phyloP scores from a whole-genome alignment of 2,797 vertebrate genomes.

The Sebastes trivittatus region DNA sequence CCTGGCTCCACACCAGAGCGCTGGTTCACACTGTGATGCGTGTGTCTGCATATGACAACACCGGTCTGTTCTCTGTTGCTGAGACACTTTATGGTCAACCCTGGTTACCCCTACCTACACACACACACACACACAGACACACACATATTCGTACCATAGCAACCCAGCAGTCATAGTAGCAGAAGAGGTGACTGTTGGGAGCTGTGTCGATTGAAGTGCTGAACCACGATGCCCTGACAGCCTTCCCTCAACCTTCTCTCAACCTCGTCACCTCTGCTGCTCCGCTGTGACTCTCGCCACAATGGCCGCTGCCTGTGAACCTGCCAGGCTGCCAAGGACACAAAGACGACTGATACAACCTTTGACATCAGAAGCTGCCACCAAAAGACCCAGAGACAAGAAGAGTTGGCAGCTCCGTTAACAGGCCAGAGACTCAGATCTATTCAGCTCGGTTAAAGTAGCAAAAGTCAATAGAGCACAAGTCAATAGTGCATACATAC shows the following conservation, averaged over 20 bases:
- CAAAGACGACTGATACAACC: constrained; percentile 77
- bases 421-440: constrained; percentile 64
- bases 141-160: constrained; percentile 50
- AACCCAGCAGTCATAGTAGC: constrained; percentile 53
- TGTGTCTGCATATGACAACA: constrained; percentile 38
- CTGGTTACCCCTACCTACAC: constrained; percentile 31
- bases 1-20: constrained; percentile 41
- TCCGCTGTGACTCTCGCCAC: constrained; percentile 72
- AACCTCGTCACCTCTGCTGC: constrained; percentile 76
- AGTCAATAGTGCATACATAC: constrained; percentile 75
- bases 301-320: constrained; percentile 76
- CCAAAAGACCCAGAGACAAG: constrained; percentile 78
- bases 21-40: constrained; percentile 45
- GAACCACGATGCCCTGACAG: constrained; percentile 73
- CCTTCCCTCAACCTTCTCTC: constrained; percentile 77
- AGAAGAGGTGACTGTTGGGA: constrained; percentile 51
- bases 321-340: constrained; percentile 79
- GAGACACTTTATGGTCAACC: constrained; percentile 47
- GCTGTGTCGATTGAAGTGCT: constrained; percentile 61
- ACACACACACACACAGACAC: neutral
- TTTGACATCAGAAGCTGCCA: constrained; percentile 79
- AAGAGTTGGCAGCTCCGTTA: constrained; percentile 78
- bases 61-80: constrained; percentile 30
- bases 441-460: constrained; percentile 74
- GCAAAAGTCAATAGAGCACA: constrained; percentile 71